phyloP scores from a whole-genome alignment of 2,888 invertebrate genomes.

The Drosophila kanekoi region DNA sequence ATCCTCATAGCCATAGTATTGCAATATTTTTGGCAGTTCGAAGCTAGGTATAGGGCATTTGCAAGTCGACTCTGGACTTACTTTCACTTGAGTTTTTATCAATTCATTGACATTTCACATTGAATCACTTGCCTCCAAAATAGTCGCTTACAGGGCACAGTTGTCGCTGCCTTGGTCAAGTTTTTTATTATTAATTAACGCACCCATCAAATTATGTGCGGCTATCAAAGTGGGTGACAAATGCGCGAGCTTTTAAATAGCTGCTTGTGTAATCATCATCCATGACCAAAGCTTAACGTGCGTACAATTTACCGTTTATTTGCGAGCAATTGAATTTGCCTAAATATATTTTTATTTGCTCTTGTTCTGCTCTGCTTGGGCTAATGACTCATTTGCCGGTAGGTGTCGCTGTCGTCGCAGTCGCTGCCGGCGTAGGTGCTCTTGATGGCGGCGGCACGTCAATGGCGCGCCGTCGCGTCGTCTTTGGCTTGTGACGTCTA shows the following conservation, averaged over 20 bases:
- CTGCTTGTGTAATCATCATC: conserved; percentile 16
- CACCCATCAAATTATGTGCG: conserved; percentile 7
- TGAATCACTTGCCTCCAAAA: conserved; percentile 56
- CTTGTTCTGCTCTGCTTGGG: conserved; percentile 6
- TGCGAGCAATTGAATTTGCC: conserved; percentile 10
- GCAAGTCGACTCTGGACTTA: not conserved
- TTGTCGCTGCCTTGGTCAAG: conserved; percentile 45
- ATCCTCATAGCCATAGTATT: not conserved
- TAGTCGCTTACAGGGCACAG: conserved; percentile 51
- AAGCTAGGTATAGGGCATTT: not conserved
- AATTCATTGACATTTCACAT: conserved; percentile 25
- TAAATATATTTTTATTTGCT: conserved; percentile 8
- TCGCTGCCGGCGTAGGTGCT: conserved; percentile 3
- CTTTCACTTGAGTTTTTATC: conserved; percentile 16
- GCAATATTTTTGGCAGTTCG: not conserved
- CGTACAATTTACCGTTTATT: conserved; percentile 4
- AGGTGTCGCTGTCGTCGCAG: conserved; percentile 20
- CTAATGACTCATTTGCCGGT: conserved; percentile 62
- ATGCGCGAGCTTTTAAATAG: conserved; percentile 26
- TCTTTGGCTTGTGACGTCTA: conserved; percentile 14
- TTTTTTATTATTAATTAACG: conserved; percentile 17
- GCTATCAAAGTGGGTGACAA: conserved; percentile 21
- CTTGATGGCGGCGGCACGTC: not conserved
- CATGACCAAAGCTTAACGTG: conserved; percentile 3
- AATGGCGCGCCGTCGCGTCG: not conserved